Percentiles rank a stretch among this genome's conserved stretches.
phyloP scores from a whole-genome alignment of 2,113 vertebrate genomes.

The Eulemur rufifrons region DNA sequence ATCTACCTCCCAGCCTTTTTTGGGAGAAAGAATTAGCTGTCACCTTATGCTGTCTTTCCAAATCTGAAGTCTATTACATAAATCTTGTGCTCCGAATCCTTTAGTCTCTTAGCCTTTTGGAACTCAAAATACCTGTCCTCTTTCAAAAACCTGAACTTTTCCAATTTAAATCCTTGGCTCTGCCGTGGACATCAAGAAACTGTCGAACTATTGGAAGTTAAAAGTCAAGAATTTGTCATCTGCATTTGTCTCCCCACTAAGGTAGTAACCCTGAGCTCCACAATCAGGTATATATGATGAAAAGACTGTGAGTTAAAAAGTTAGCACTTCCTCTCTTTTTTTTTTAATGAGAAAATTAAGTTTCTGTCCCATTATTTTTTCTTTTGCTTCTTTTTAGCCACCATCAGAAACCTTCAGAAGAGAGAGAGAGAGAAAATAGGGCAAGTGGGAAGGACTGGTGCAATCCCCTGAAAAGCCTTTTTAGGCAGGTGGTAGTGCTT shows the following conservation, averaged over 20 bases:
- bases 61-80: neutral
- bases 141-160: constrained; percentile 25
- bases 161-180: neutral
- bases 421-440: neutral
- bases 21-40: neutral
- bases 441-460: neutral
- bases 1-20: neutral
- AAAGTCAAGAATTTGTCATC: constrained; percentile 18
- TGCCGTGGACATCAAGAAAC: neutral
- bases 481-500: neutral
- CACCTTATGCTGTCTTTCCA: neutral
- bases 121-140: neutral
- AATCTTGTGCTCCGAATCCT: neutral
- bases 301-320: neutral
- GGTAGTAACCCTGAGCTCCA: neutral
- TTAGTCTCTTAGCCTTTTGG: neutral
- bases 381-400: neutral
- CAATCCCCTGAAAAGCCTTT: neutral
- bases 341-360: neutral
- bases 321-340: neutral
- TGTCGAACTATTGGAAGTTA: neutral
- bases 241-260: neutral
- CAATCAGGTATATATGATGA: neutral
- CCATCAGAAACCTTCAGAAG: neutral
- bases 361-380: neutral